These are phyloP conservation scores for Lepidocyrtinus sp. DNA, from an alignment of 2,888 invertebrate genomes.

Conservation along the genomic window DNA sequence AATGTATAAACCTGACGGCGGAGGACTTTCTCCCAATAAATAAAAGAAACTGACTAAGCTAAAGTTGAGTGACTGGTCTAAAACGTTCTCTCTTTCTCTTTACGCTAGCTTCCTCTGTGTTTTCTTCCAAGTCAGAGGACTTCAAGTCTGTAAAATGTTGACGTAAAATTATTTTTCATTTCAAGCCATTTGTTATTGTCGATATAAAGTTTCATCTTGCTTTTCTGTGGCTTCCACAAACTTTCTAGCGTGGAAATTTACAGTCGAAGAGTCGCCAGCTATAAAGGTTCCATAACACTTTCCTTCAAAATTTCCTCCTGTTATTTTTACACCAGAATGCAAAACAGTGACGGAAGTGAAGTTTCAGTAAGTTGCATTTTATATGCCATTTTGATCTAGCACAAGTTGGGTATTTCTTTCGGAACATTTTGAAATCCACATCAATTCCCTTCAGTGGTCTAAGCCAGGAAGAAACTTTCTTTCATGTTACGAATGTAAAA, in stretches of 20 bases:
- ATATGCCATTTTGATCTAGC: background rate
- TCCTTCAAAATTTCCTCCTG: background rate
- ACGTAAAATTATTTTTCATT: constrained; percentile 63
- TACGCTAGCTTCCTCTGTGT: no score
- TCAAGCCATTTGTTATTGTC: constrained; percentile 62
- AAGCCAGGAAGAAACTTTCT: constrained; percentile 33
- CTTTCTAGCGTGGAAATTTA: constrained; percentile 47
- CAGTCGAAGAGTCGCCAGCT: constrained; percentile 37
- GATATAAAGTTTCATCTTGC: constrained; percentile 63
- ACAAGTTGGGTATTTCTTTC: background rate
- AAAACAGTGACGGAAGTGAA: constrained; percentile 12
- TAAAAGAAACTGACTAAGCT: constrained; percentile 1
- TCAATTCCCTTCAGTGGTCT: constrained; percentile 39
- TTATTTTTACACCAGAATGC: constrained; percentile 19
- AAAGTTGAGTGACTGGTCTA: constrained; percentile 4
- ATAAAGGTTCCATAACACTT: background rate
- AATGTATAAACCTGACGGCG: constrained; percentile 6
- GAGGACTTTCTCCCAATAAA: constrained; percentile 7
- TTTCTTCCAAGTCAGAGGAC: constrained; percentile 11
- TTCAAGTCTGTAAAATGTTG: constrained; percentile 59
- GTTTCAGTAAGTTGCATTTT: constrained; percentile 2
- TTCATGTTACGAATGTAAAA: constrained; percentile 59
- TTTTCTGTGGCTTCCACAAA: constrained; percentile 56
- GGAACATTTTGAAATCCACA: background rate
- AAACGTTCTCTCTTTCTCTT: background rate